Percentiles rank a stretch among this genome's conserved stretches.
phyloP scores from a whole-genome alignment of 2,888 invertebrate genomes.

The Alsophila aescularia region DNA sequence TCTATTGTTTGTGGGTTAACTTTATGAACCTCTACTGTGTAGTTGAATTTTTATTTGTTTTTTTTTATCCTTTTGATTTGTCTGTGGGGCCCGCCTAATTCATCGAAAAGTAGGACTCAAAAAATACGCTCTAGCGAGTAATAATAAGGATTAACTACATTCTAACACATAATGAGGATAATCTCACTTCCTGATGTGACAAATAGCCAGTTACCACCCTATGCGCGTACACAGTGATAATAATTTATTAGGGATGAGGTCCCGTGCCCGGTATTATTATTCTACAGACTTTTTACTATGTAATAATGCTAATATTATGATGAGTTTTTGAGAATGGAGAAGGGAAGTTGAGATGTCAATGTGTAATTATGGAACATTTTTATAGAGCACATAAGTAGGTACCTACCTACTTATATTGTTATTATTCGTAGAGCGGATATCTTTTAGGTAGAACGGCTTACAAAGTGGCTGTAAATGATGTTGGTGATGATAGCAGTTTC shows the following conservation, averaged over 20 bases:
- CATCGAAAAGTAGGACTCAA: conserved; percentile 11
- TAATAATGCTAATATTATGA: conserved; percentile 32
- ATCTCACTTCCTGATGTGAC: conserved; percentile 66
- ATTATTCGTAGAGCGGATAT: background rate
- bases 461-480: too few relatives aligned
- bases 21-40: too few relatives aligned
- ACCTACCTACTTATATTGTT: too few relatives aligned
- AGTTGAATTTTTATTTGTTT: background rate
- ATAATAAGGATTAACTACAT: conserved; percentile 64
- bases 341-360: conserved; percentile 18
- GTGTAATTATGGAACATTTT: conserved; percentile 3
- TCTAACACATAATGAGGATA: conserved; percentile 68
- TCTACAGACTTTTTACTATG: conserved; percentile 24
- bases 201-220: conserved; percentile 60
- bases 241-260: conserved; percentile 49
- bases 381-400: background rate
- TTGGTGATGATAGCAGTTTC: too few relatives aligned
- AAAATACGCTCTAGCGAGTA: conserved; percentile 21
- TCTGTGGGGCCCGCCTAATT: background rate
- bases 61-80: background rate
- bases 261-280: conserved; percentile 34
- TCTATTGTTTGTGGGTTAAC: too few relatives aligned
- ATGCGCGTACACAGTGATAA: conserved; percentile 44
- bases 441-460: too few relatives aligned
- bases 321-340: conserved; percentile 26